Conservation (phyloP, 37 sponge, comb jelly and placozoan genomes). For the Crambe crambe region DNA sequence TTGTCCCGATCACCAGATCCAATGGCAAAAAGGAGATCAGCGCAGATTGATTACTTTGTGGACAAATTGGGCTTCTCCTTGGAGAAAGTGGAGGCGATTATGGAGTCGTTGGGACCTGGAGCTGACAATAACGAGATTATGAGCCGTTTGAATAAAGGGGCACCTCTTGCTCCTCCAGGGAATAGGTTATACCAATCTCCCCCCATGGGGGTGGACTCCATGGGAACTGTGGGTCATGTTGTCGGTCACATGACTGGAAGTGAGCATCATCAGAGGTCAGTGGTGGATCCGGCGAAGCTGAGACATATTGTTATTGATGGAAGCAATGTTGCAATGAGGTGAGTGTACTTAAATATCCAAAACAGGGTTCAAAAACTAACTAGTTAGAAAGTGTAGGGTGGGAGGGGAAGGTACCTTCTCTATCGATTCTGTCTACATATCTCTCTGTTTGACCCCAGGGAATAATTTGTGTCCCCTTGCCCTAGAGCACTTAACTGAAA, state of each 20-base stretch:
- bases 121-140: slow-evolving; percentile 55
- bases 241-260: background rate
- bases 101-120: slow-evolving; percentile 40
- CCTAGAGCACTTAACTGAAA: background rate
- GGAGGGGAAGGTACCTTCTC: too few relatives aligned
- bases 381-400: too few relatives aligned
- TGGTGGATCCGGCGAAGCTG: slow-evolving; percentile 24
- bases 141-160: background rate
- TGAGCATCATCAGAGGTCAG: background rate
- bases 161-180: too few relatives aligned
- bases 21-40: background rate
- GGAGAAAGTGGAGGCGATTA: slow-evolving; percentile 44
- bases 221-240: background rate
- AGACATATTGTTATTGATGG: slow-evolving; percentile 90
- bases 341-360: too few relatives aligned
- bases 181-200: background rate
- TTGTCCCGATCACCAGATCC: background rate
- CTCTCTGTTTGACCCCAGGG: background rate
- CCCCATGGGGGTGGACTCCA: background rate
- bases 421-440: background rate
- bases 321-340: slow-evolving; percentile 96
- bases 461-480: too few relatives aligned
- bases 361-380: too few relatives aligned
- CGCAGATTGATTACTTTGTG: slow-evolving; percentile 48
- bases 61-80: slow-evolving; percentile 19